These are phyloP conservation scores for Microcebus griseorufus DNA, from an alignment of 2,113 vertebrate species.

Conservation along the genomic window DNA sequence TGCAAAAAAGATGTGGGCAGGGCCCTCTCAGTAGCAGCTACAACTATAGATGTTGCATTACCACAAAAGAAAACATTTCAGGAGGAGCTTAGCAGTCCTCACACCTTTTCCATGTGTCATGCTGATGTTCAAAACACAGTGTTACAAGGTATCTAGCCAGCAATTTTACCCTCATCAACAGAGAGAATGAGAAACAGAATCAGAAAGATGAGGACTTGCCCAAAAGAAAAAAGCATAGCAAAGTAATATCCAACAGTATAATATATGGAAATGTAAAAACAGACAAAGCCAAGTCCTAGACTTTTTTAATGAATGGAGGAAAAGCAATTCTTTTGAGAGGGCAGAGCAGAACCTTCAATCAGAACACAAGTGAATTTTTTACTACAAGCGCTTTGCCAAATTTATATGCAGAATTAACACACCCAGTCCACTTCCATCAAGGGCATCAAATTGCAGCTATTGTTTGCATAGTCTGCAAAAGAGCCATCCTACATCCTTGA, in stretches of 20 bases:
- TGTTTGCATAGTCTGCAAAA: slow-evolving; percentile 35
- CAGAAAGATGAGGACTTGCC: not conserved
- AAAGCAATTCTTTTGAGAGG: not conserved
- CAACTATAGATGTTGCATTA: not conserved
- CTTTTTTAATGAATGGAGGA: slow-evolving; percentile 4
- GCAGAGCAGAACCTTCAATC: slow-evolving; percentile 16
- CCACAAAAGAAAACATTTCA: not conserved
- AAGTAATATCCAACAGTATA: not conserved
- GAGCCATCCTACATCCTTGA: not conserved
- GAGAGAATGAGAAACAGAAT: not conserved
- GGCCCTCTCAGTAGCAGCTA: not conserved
- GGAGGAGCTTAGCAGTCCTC: not conserved
- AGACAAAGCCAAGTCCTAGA: not conserved
- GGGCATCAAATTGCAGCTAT: not conserved
- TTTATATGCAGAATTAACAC: not conserved
- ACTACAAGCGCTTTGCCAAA: slow-evolving; percentile 12
- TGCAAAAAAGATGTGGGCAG: not conserved
- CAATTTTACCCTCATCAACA: not conserved
- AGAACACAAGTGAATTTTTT: slow-evolving; percentile 2
- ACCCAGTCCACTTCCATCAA: not conserved
- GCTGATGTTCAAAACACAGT: not conserved
- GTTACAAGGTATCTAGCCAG: not conserved
- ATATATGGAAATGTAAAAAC: not conserved
- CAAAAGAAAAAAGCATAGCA: not conserved
- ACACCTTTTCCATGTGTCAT: not conserved